Conservation (phyloP, 2,888 invertebrate genomes). For the Erebia aethiops region DNA sequence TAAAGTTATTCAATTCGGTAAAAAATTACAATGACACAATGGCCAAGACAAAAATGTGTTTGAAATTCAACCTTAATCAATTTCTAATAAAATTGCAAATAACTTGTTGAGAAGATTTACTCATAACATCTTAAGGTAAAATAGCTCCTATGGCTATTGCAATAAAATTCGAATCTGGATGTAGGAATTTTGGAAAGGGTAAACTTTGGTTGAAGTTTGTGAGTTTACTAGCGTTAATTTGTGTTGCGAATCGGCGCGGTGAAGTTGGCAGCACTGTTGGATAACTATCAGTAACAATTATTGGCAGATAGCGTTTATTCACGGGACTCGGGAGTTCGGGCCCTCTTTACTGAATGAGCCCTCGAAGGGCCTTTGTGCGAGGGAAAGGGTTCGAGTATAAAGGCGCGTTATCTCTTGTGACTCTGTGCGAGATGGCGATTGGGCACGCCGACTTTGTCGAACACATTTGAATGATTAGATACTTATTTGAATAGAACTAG, state of each 20-base stretch:
- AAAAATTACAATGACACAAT: too few relatives aligned
- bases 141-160: neutral
- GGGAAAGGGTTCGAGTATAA: constrained; percentile 28
- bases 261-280: constrained; percentile 21
- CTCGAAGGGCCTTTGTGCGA: constrained; percentile 2
- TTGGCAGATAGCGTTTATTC: constrained; percentile 37
- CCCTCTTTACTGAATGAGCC: too few relatives aligned
- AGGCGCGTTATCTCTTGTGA: constrained; percentile 26
- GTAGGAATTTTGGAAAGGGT: constrained; percentile 23
- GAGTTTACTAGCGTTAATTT: constrained; percentile 40
- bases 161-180: neutral
- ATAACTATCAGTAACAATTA: constrained; percentile 43
- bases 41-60: neutral
- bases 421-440: neutral
- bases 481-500: neutral
- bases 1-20: constrained; percentile 25
- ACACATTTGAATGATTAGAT: neutral
- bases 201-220: constrained; percentile 29
- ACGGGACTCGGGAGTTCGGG: neutral
- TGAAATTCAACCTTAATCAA: neutral
- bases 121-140: constrained; percentile 1
- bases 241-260: constrained; percentile 32
- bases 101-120: neutral
- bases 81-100: neutral
- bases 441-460: neutral